phyloP scores from a whole-genome alignment of 1,140 invertebrate genomes.

The Latrodectus geometricus region DNA sequence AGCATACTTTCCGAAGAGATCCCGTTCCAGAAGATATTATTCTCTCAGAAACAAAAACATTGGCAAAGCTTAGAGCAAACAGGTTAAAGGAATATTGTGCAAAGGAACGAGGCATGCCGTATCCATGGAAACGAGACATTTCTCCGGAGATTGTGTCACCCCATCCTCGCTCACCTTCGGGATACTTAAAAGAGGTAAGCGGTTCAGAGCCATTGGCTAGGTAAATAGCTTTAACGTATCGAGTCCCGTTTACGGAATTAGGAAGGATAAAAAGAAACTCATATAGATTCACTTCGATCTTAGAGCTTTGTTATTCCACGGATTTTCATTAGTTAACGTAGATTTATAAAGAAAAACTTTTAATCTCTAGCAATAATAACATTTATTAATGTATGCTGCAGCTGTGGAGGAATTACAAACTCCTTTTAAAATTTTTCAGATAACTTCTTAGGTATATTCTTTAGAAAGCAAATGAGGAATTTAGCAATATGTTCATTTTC shows the following conservation, averaged over 20 bases:
- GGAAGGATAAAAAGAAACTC: neutral
- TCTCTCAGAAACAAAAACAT: constrained; percentile 31
- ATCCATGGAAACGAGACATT: constrained; percentile 28
- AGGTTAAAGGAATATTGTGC: constrained; percentile 42
- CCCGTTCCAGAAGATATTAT: constrained; percentile 15
- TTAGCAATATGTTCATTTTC: too few relatives aligned
- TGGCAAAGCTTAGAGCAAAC: constrained; percentile 24
- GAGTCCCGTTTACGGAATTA: neutral
- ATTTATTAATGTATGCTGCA: too few relatives aligned
- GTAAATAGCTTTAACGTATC: constrained; percentile 15
- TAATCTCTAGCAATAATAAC: too few relatives aligned
- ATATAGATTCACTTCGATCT: neutral
- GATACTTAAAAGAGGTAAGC: neutral
- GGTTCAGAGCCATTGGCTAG: neutral
- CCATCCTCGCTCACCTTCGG: neutral
- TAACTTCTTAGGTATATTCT: too few relatives aligned
- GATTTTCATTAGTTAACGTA: neutral
- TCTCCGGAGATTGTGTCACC: neutral
- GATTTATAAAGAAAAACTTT: too few relatives aligned
- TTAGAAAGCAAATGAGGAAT: too few relatives aligned
- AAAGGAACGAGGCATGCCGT: constrained; percentile 34
- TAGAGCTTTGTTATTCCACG: neutral
- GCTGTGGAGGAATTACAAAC: too few relatives aligned
- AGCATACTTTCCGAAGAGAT: neutral
- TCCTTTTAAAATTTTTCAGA: too few relatives aligned